Evolutionary conservation across 2,113 vertebrate species (phyloP), one percentile per base, ranked within the genome.

Genomic region (Hiodon alosoides): DNA sequence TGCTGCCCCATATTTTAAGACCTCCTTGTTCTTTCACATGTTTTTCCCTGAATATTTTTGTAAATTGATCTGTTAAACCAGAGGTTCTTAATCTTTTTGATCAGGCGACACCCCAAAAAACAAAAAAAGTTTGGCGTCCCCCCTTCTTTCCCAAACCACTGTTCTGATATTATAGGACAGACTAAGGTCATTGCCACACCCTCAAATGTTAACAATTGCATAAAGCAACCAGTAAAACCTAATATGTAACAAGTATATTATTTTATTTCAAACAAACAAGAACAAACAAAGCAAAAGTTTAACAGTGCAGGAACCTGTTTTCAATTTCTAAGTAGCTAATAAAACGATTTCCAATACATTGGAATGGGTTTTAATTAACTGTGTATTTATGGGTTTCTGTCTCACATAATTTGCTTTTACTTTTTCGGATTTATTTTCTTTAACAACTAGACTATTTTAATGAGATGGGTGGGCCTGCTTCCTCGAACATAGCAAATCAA

Each of bases 91-190:
- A 66, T 9, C 64, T 17, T 66, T 66, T 66, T 66, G 31, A 11
- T 66, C 17, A 31, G 64, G 64, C 5, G 64, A 66, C 64, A n/a
- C 64, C 64, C 64, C 59, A 60, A 66, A 66, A 66, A 66, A 66
- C 64, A 66, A 6, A 31, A 17, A 31, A 31, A 31, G 31, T 31
- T 31, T 31, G 31, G 31, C 31, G 2, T 31, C 31, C 31, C 31
- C 31, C 46, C 64, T 47, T 66, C 7, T 66, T 66, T 3, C 64
- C 64, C 17, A 46, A 31, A n/a, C 64, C 64, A 66, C 9, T 66
- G 64, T 31, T 66, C 46, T 66, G 64, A 66, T 17, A 46, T 60
- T 60, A 60, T 60, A 13, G 59, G 10, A 13, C 59, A 60, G 9
- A 60, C 10, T 9, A 60, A 60, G 59, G 2, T 9, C 2, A 60